A percentile compares a stretch with the other conserved stretches of the same genome.
phyloP scores from a whole-genome alignment of 2,797 vertebrate species.

The Hyperoplus immaculatus region DNA sequence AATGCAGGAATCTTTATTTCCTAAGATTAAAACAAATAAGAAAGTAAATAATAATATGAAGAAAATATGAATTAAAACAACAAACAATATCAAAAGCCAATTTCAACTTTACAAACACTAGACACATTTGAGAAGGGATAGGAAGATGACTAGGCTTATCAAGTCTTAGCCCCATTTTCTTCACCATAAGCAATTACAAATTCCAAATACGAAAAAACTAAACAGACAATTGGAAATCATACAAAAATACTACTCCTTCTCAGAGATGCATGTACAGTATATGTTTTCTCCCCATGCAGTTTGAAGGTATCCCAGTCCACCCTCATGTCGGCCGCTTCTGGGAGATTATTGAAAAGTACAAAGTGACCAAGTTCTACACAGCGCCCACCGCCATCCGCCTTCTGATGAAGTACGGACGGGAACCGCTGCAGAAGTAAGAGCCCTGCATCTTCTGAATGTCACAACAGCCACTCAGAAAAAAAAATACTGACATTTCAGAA shows the following conservation, averaged over 20 bases:
- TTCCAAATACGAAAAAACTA: too few relatives aligned
- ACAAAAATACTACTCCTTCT: background rate
- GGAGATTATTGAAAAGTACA: slow-evolving; percentile 87
- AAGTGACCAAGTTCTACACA: slow-evolving; percentile 87
- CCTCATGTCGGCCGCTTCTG: slow-evolving; percentile 86
- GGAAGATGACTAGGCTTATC: too few relatives aligned
- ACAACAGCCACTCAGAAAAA: background rate
- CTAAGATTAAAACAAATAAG: too few relatives aligned
- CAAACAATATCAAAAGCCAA: too few relatives aligned
- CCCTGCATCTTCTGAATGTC: background rate
- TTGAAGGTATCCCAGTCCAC: slow-evolving; percentile 85
- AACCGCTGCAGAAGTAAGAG: slow-evolving; percentile 83
- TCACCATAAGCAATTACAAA: too few relatives aligned
- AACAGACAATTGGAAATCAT: too few relatives aligned
- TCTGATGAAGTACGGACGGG: slow-evolving; percentile 87
- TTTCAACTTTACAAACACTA: too few relatives aligned
- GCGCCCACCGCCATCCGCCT: slow-evolving; percentile 87
- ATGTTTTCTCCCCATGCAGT: slow-evolving; percentile 69
- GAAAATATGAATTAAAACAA: too few relatives aligned
- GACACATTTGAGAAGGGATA: background rate
- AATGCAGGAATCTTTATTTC: too few relatives aligned
- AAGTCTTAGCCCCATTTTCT: too few relatives aligned
- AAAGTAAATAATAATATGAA: too few relatives aligned
- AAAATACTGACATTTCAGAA: background rate
- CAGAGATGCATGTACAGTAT: slow-evolving; percentile 9